Base-by-base conservation (phyloP, 2,888 invertebrate species). In the Xylota segnis region DNA sequence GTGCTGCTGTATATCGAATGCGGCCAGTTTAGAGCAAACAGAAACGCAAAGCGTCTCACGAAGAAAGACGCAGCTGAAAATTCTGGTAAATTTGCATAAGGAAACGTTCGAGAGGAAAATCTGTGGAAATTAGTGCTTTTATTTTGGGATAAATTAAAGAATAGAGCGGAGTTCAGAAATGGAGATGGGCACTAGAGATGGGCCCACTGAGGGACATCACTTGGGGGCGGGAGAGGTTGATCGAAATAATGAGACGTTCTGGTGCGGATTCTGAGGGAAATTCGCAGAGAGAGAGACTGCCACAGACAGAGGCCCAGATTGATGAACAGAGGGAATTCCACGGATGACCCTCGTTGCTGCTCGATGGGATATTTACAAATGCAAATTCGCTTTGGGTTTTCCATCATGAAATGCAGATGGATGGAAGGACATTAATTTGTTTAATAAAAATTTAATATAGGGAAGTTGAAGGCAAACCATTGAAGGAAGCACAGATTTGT, bases 41-140 rank as follows among this genome's bases (percentile, higher is more conserved):
- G 40, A 66, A 40, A 66, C 58, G 45, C 27, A 43, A 14, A 27
- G 61, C 40, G 16, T 61, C 16, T 27, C 29, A 40, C 52, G 47
- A 52, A 45, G 63, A 58, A 78, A 66, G 71, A 71, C 61, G 7
- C 34, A 45, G 29, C 56, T 65, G 52, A 63, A 37, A 70, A 50
- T 54, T 43, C 45, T 3, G 45, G 50, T 61, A 81, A 81, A 81
- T 81, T 81, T 81, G 79, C 79, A 81, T 81, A 79, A 79, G 47
- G 12, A 58, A 50, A 58, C 71, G 56, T 71, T 79, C 56, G 29
- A 37, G 79, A 65, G 50, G 58, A 65, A 72, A 58, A 65, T 72
- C 72, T 79, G 71, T 71, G 72, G 65, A 74, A 81, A 81, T 81
- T 74, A 74, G 66, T 74, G 66, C 66, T 74, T 59, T 81, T 81